Evolutionary conservation across 2,113 vertebrate species (phyloP), one percentile per base, ranked within the genome.

Genomic region (Ursus arctos): DNA sequence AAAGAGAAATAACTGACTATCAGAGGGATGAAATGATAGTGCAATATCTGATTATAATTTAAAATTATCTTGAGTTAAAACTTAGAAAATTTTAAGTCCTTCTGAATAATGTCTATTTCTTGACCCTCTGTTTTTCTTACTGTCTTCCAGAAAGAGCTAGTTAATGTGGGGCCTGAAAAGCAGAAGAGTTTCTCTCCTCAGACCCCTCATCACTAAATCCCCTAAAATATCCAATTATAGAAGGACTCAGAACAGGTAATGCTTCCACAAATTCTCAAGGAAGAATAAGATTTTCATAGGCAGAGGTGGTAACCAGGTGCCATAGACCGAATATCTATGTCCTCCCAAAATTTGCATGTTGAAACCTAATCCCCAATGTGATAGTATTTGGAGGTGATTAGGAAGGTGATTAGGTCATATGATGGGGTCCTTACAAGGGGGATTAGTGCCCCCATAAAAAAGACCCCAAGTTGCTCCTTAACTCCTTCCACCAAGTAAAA

Each of bases 191-290:
- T 72, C 55, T 77, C 28, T 83, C 26, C 4, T 94, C 12, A 7
- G 4, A 6, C 10, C 49, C 47, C 6, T 11, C 6, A 40, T 4
- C 2, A 14, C 26, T 18, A 15, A 53, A 26, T 59, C 1, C 3
- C 7, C 51, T 53, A 74, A 90, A 86, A 82, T 1, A 63, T 55
- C 7, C 43, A 92, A 28, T 76, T 16, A 89, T 81, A 22, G 14
- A 53, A n/a, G 13, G 7, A 71, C 24, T 72, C 21, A 61, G 22
- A 63, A 81, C 88, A 92, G 7, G 2, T 36, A 36, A 61, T 77
- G 4, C 57, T 61, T 67, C 31, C 49, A 79, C 86, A 81, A 61
- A 90, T 22, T 10, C 15, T 84, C 83, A 88, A 59, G 3, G 89
- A 81, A 92, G 3, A 81, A 57, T 63, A 13, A 16, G 14, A 53